Evolutionary conservation across 2,888 invertebrate genomes (phyloP).

Genomic region (Cataglyphis livida): DNA sequence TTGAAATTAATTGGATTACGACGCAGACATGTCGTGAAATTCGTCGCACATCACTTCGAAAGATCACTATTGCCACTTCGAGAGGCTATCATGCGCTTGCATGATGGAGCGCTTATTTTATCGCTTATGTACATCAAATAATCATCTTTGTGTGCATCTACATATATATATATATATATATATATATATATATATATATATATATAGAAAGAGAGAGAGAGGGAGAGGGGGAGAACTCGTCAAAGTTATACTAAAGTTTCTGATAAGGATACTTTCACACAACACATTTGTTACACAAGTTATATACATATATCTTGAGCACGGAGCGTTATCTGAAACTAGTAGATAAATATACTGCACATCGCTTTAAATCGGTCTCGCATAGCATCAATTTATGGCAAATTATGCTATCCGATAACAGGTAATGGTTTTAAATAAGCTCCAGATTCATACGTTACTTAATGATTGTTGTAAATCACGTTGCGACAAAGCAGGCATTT

Average conservation of each 20-base stretch:
- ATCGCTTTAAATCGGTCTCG: conserved; percentile 2
- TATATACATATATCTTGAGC: neutral
- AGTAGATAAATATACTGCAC: conserved; percentile 16
- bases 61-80: neutral
- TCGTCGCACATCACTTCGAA: conserved; percentile 38
- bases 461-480: conserved; percentile 6
- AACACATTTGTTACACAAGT: neutral
- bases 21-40: conserved; percentile 40
- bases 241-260: neutral
- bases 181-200: too few relatives aligned
- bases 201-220: too few relatives aligned
- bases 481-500: neutral
- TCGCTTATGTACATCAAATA: neutral
- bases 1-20: conserved; percentile 51
- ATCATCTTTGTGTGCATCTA: neutral
- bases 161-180: neutral
- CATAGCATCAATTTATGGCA: neutral
- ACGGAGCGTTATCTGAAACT: conserved; percentile 5
- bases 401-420: conserved; percentile 31
- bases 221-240: neutral
- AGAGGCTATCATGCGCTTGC: conserved; percentile 47
- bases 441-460: neutral
- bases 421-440: conserved; percentile 14
- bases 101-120: conserved; percentile 34
- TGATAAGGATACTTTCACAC: neutral